Base-by-base conservation (phyloP, 1,140 invertebrate genomes). In the Lepidurus packardi region DNA sequence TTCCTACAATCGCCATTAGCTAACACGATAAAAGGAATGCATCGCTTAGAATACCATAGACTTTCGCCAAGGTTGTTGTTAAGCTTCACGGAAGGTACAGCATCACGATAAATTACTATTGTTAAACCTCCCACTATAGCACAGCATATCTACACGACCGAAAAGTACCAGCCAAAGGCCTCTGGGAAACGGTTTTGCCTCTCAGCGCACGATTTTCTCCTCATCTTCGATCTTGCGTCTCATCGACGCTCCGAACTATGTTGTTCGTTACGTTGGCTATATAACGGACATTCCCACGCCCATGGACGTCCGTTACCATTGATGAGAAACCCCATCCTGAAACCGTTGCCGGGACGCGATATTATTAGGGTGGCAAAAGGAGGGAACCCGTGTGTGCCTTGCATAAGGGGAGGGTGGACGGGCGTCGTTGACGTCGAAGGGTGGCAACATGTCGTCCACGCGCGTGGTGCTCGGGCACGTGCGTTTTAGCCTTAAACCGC, bases 401-500 rank as follows among this genome's bases (percentile, higher is more conserved):
- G 34, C 4, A 34, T 34, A 34, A 4, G 34, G 3, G 34, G 34
- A 34, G 34, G 34, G 34, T 34, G 53, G 53, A 7, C 16, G 53
- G 53, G 53, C 53, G 53, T 65, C 53, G 53, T 65, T 65, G 53
- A 65, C 53, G 53, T 65, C 53, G 53, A 65, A 65, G 53, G 53
- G 53, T 65, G 53, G 53, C 53, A 65, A 65, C 53, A 65, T 65
- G 53, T 65, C 21, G 53, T 65, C 53, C 53, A 65, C 53, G 53
- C 21, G 53, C 53, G 53, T 2, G 16, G 53, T 65, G 16, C 53
- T 7, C 53, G 16, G 53, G 53, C 53, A 65, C 53, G 53, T 65
- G 53, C 53, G 34, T 34, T 65, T 65, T n/a, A 13, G 21, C 53
- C 53, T 7, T 65, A n/a, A 65, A 13, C 53, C 53, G 53, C 53